Evolutionary conservation across 2,888 invertebrate species (phyloP).

Genomic region (Caradrina clavipalpis): DNA sequence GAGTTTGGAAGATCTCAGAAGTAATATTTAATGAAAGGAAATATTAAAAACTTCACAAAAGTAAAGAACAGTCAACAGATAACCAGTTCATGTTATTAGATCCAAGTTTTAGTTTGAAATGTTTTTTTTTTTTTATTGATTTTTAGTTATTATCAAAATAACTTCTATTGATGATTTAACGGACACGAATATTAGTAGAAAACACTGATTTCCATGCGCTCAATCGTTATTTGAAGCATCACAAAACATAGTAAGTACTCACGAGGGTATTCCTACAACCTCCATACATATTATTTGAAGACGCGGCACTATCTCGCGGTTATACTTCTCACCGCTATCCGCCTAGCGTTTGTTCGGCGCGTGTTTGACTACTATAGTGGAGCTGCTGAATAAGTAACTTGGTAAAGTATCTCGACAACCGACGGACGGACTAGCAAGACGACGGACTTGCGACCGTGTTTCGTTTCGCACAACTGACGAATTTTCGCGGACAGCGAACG

Average conservation of each 20-base stretch:
- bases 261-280: constrained; percentile 68
- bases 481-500: constrained; percentile 39
- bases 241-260: constrained; percentile 66
- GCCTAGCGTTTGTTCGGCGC: constrained; percentile 30
- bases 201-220: constrained; percentile 25
- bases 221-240: constrained; percentile 43
- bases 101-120: too few relatives aligned
- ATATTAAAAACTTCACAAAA: neutral
- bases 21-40: neutral
- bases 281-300: constrained; percentile 68
- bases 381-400: constrained; percentile 13
- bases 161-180: neutral
- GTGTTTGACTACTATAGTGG: constrained; percentile 30
- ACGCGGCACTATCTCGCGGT: constrained; percentile 44
- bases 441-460: constrained; percentile 45
- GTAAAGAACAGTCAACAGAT: too few relatives aligned
- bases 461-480: constrained; percentile 49
- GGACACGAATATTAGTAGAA: constrained; percentile 24
- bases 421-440: constrained; percentile 10
- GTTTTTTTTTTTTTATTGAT: too few relatives aligned
- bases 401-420: constrained; percentile 10
- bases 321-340: constrained; percentile 23
- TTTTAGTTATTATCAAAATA: too few relatives aligned
- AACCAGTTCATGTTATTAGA: too few relatives aligned
- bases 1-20: neutral